phyloP scores from a whole-genome alignment of 2,797 vertebrate genomes.

The Lutjanus argentimaculatus region DNA sequence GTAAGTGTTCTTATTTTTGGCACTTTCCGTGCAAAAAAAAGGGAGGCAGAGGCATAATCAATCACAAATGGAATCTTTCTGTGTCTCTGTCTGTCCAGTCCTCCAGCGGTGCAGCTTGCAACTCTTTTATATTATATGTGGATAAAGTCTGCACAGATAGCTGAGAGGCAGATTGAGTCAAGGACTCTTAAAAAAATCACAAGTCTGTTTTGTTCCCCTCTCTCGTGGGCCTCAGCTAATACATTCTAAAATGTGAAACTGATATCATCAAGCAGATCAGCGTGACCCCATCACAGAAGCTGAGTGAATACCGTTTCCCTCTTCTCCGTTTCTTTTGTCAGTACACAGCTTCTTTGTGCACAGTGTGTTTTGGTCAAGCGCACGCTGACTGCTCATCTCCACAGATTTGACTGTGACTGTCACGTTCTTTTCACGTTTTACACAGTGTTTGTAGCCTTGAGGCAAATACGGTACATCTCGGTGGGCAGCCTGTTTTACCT shows the following conservation, averaged over 20 bases:
- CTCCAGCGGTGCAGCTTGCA: not conserved
- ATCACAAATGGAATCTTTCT: not conserved
- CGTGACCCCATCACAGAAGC: not conserved
- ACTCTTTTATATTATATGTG: not conserved
- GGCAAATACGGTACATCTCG: slow-evolving; percentile 24
- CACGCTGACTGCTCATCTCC: not conserved
- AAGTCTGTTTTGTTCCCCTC: slow-evolving; percentile 23
- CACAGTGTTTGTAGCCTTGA: not conserved
- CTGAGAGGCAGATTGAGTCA: slow-evolving; percentile 19
- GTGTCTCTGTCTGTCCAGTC: not conserved
- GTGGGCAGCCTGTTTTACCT: slow-evolving; percentile 22
- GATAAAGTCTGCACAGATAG: not conserved
- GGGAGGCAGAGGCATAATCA: too few relatives aligned
- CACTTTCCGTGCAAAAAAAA: too few relatives aligned
- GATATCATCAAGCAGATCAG: slow-evolving; percentile 5
- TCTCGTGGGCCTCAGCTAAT: slow-evolving; percentile 20
- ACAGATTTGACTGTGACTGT: not conserved
- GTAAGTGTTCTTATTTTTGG: not conserved
- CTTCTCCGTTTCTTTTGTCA: slow-evolving; percentile 8
- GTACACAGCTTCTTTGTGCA: not conserved
- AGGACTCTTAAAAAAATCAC: slow-evolving; percentile 25
- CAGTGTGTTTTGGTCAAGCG: not conserved
- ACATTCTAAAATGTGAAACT: slow-evolving; percentile 29
- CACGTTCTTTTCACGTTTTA: not conserved
- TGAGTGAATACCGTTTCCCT: not conserved